phyloP scores from a whole-genome alignment of 2,888 invertebrate genomes.

The Caenorhabditis japonica region DNA sequence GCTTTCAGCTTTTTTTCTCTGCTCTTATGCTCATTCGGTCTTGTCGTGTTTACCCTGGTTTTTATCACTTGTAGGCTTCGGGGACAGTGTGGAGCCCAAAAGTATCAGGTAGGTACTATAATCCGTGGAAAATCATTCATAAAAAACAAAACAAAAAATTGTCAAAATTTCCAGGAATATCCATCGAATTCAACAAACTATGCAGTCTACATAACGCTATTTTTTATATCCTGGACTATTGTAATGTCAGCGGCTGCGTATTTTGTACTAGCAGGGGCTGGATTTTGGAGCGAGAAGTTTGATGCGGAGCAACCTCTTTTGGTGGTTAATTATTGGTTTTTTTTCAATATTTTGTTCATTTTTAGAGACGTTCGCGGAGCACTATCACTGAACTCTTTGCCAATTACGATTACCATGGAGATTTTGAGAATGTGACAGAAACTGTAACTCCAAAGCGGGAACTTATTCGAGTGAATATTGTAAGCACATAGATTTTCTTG shows the following conservation, averaged over 20 bases:
- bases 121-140: not conserved
- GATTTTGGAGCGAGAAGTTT: slow-evolving; percentile 49
- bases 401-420: slow-evolving; percentile 57
- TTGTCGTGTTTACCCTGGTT: slow-evolving; percentile 43
- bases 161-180: slow-evolving; percentile 41
- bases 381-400: slow-evolving; percentile 55
- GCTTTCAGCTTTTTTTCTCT: slow-evolving; percentile 51
- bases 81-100: slow-evolving; percentile 59
- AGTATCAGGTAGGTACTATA: slow-evolving; percentile 52
- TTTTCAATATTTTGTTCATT: not conserved
- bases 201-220: slow-evolving; percentile 47
- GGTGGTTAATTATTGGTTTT: slow-evolving; percentile 10
- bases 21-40: slow-evolving; percentile 33
- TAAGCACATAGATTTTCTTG: slow-evolving; percentile 4
- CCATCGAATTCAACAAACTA: slow-evolving; percentile 56
- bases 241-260: slow-evolving; percentile 39
- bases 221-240: slow-evolving; percentile 56
- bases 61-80: slow-evolving; percentile 54
- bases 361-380: slow-evolving; percentile 40
- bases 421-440: slow-evolving; percentile 51
- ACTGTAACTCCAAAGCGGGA: slow-evolving; percentile 11
- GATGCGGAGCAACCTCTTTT: slow-evolving; percentile 23
- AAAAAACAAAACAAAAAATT: not conserved
- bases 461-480: slow-evolving; percentile 40
- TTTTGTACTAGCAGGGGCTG: slow-evolving; percentile 35